A percentile compares a stretch with the other conserved stretches of the same genome.
These are phyloP conservation scores for Empidonax traillii DNA, from an alignment of 2,113 vertebrate species.

Conservation along the genomic window DNA sequence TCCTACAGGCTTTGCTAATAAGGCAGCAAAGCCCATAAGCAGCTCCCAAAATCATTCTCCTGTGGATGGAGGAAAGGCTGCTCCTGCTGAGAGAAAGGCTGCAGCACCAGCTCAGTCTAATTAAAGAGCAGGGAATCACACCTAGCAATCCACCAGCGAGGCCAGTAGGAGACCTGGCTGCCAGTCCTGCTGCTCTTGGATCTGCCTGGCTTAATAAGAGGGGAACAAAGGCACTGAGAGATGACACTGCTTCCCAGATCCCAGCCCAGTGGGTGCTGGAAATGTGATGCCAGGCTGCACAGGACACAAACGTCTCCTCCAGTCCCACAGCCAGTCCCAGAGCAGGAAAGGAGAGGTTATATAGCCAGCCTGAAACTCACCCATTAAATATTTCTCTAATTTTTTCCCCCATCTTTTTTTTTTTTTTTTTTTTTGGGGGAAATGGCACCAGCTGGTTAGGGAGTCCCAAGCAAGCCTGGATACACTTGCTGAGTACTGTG, in stretches of 20 bases:
- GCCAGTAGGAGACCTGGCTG: not conserved
- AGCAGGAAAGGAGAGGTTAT: not conserved
- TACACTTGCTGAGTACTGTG: constrained; percentile 36
- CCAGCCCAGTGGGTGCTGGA: not conserved
- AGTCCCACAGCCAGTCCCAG: not conserved
- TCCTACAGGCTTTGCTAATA: not conserved
- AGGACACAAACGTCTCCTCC: not conserved
- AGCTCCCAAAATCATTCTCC: not conserved
- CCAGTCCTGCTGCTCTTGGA: not conserved
- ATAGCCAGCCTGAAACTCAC: not conserved
- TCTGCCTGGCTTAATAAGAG: not conserved
- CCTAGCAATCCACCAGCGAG: not conserved
- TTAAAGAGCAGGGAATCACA: not conserved
- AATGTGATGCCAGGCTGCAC: not conserved
- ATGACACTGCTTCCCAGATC: not conserved
- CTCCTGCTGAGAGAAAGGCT: not conserved
- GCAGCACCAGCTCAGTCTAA: not conserved
- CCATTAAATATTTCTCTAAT: not conserved
- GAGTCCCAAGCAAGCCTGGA: constrained; percentile 17
- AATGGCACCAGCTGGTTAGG: not conserved
- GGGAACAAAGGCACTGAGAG: not conserved
- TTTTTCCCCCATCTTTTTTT: not conserved
- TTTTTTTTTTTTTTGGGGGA: not conserved
- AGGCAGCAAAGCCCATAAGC: not conserved
- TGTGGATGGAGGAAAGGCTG: not conserved